These are phyloP conservation scores for Drosophila tropicalis DNA, from an alignment of 1,140 invertebrate species.

Conservation along the genomic window DNA sequence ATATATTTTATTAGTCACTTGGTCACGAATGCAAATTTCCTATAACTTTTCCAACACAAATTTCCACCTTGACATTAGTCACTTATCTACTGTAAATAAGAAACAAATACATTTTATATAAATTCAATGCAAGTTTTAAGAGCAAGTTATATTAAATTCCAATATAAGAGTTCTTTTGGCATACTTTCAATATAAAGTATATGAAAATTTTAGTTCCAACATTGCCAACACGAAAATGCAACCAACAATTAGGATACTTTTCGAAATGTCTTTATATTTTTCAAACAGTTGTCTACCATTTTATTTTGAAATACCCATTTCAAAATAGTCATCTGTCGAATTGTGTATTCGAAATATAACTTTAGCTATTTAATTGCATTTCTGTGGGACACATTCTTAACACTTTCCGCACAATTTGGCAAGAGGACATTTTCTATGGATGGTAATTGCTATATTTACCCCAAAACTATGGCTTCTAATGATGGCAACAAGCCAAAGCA, in stretches of 20 bases:
- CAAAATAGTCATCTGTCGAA: conserved; percentile 1
- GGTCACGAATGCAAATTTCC: not conserved
- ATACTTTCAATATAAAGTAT: too few species aligned
- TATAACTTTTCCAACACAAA: not conserved
- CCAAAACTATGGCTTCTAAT: conserved; percentile 56
- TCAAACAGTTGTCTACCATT: not conserved
- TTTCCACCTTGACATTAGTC: not conserved
- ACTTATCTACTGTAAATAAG: too few species aligned
- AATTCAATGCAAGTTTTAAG: too few species aligned
- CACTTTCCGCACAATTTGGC: conserved; percentile 72
- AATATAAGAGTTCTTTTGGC: too few species aligned
- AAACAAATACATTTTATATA: too few species aligned
- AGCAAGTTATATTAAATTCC: too few species aligned
- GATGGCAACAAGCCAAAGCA: conserved; percentile 66
- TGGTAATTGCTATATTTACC: conserved; percentile 65
- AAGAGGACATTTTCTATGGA: conserved; percentile 53
- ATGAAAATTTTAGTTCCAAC: too few species aligned
- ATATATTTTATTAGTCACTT: conserved; percentile 7
- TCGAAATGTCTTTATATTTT: not conserved
- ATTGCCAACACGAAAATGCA: not conserved
- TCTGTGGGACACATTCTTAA: conserved; percentile 25
- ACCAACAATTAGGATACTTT: not conserved
- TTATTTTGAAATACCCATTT: not conserved
- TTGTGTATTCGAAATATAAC: conserved; percentile 24
- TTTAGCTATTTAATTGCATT: conserved; percentile 23